Conservation (phyloP, 2,888 invertebrate species). For the Lycia hirtaria region DNA sequence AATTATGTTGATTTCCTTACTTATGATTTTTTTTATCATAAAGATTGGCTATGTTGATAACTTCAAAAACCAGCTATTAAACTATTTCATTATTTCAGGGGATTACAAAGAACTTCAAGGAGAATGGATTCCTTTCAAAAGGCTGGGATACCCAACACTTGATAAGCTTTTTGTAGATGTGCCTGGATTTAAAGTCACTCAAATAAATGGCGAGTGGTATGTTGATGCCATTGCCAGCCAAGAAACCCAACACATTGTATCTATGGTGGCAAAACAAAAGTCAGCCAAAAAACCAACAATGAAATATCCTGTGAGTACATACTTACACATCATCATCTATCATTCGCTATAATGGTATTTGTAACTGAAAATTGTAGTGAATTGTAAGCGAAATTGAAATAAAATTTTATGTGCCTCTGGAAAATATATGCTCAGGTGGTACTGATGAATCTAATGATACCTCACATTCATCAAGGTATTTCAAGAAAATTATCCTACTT, state of each 20-base stretch:
- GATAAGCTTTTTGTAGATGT: constrained; percentile 86
- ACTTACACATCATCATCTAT: too few relatives aligned
- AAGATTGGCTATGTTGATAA: not conserved
- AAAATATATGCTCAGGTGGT: too few relatives aligned
- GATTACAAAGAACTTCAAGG: constrained; percentile 88
- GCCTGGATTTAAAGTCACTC: constrained; percentile 84
- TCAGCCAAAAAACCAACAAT: constrained; percentile 67
- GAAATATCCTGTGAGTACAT: constrained; percentile 64
- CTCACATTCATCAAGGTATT: too few relatives aligned
- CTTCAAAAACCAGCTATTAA: not conserved
- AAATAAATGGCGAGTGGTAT: constrained; percentile 80
- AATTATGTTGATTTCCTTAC: too few relatives aligned
- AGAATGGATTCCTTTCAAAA: constrained; percentile 86
- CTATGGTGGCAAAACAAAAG: constrained; percentile 80
- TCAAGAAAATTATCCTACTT: too few relatives aligned
- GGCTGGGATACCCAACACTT: constrained; percentile 85
- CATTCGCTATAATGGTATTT: too few relatives aligned
- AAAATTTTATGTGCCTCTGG: too few relatives aligned
- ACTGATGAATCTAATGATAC: too few relatives aligned
- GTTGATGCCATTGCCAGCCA: constrained; percentile 85
- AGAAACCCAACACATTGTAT: constrained; percentile 86
- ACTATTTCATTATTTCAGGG: constrained; percentile 56
- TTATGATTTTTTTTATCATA: not conserved
- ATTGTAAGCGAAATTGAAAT: too few relatives aligned
- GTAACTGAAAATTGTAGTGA: too few relatives aligned